Base-by-base conservation (phyloP, 2,113 vertebrate species). In the Chaetodon trifascialis region DNA sequence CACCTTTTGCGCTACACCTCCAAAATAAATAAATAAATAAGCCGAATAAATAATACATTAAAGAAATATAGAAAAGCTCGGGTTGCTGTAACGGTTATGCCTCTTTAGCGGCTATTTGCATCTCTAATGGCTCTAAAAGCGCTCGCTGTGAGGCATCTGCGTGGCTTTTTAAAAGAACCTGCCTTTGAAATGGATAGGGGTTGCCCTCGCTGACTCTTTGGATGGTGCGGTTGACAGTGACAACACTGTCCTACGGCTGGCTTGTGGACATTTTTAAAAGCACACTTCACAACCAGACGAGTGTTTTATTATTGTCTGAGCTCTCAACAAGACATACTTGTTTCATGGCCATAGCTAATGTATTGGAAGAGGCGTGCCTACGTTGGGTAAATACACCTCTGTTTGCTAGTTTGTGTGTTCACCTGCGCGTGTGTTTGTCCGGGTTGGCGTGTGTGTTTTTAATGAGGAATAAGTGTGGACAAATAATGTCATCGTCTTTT, bases 401-500 rank as follows among this genome's bases (percentile, higher is more conserved):
- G 5, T 63, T 30, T 65, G 40, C 7, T 5, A 23, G 66, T 80
- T 65, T 94, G 89, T 94, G 90, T 94, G 91, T 68, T 92, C 94
- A 94, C 90, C 94, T 94, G 94, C 86, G 44, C 59, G 21, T 21
- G 8, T 84, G 78, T 86, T 89, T 92, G 86, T 67, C 73, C 12
- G 40, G 17, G 63, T 4, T 17, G 21, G 49, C 30, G 12, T 72
- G 73, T 19, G n/a, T 54, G 47, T 36, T 82, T 83, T 71, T 76
- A 85, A 82, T 72, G 76, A 77, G 42, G 51, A 83, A 63, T 73
- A 46, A 49, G 68, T 65, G 67, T 47, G 64, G 85, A 92, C 78
- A 78, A 81, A 81, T 73, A 71, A 60, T 78, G 83, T 89, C 92
- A 80, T 85, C 77, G 5, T 71, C 78, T 78, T 88, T 86, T 91